phyloP scores from a whole-genome alignment of 2,797 vertebrate genomes.

The Pipistrellus nathusii region DNA sequence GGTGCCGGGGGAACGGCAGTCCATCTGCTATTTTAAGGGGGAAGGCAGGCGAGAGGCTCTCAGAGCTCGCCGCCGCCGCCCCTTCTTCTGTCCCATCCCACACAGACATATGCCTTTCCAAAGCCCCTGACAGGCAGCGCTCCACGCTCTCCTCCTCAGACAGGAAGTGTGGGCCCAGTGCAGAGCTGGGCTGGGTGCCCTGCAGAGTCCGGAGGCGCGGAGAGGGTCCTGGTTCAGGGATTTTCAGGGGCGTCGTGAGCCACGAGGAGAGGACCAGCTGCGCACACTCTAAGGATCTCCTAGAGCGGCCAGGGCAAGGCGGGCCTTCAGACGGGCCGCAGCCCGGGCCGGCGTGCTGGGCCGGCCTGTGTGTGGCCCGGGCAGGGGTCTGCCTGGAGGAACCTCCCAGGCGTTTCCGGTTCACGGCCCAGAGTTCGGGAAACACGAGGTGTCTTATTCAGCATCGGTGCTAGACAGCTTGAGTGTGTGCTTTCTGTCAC shows the following conservation, averaged over 20 bases:
- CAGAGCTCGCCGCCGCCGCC: background rate
- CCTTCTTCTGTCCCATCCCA: background rate
- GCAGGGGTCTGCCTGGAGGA: background rate
- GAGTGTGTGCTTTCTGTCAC: background rate
- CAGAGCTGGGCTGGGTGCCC: background rate
- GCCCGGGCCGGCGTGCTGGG: too few species aligned
- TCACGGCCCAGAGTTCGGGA: too few species aligned
- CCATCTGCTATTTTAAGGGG: background rate
- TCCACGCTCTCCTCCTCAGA: background rate
- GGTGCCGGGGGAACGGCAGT: background rate
- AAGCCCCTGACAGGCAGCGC: background rate
- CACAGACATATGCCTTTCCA: background rate
- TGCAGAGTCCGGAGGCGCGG: background rate
- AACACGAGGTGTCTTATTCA: background rate
- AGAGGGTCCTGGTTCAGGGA: background rate
- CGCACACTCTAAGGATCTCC: background rate
- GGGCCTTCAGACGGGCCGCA: background rate
- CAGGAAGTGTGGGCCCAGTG: background rate
- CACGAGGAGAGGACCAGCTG: background rate
- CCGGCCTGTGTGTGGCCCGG: too few species aligned
- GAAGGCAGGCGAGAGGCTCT: background rate
- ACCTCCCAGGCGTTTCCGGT: background rate
- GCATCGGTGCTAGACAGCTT: background rate
- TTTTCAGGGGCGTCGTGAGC: background rate
- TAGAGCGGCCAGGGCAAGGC: too few species aligned